Conservation (phyloP, 2,113 vertebrate species). For the Talpa occidentalis region DNA sequence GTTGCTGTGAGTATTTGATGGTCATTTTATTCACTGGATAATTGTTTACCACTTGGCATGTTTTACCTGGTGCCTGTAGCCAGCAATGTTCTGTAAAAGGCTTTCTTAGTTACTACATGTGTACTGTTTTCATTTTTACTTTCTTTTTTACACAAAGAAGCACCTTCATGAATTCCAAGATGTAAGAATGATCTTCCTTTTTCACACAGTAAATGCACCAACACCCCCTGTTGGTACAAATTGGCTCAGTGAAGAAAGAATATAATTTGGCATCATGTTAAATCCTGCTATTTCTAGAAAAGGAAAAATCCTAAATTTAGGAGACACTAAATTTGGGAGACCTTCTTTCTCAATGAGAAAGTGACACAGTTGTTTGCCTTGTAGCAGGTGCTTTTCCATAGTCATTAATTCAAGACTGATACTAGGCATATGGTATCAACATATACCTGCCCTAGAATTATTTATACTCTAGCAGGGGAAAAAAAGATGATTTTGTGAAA, state of each 20-base stretch:
- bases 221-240: background rate
- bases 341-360: constrained; percentile 20
- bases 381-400: background rate
- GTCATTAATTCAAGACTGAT: background rate
- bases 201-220: background rate
- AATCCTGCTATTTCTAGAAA: background rate
- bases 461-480: background rate
- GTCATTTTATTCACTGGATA: constrained; percentile 45
- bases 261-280: background rate
- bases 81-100: background rate
- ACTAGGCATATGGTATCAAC: background rate
- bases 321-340: background rate
- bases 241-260: background rate
- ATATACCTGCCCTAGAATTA: background rate
- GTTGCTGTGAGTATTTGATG: background rate
- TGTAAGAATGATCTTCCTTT: background rate
- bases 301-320: background rate
- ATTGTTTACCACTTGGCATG: constrained; percentile 10
- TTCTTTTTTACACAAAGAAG: constrained; percentile 39
- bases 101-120: background rate
- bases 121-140: background rate
- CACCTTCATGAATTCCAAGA: background rate
- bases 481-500: background rate
- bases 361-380: background rate
- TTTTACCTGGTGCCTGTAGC: background rate